Percentiles rank a stretch among this genome's conserved stretches.
phyloP scores from a whole-genome alignment of 1,140 invertebrate species.

The Mylabris phalerata region DNA sequence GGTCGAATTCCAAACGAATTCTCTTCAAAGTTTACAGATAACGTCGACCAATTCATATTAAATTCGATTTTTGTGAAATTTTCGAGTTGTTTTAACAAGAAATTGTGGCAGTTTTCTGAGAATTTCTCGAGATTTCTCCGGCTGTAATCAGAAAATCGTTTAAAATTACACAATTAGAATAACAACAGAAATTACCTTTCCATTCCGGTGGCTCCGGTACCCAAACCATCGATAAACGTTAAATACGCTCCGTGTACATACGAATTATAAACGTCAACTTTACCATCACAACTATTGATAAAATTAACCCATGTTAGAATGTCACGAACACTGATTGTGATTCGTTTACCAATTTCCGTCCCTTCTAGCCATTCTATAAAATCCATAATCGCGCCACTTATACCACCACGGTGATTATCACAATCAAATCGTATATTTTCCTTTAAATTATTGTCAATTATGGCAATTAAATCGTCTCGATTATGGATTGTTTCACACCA shows the following conservation, averaged over 20 bases:
- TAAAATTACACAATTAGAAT: background rate
- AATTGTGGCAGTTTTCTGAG: slow-evolving; percentile 45
- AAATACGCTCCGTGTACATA: slow-evolving; percentile 86
- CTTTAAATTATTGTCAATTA: slow-evolving; percentile 74
- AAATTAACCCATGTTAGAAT: slow-evolving; percentile 90
- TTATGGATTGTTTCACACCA: slow-evolving; percentile 81
- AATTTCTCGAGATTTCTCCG: slow-evolving; percentile 45
- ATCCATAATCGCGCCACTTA: slow-evolving; percentile 64
- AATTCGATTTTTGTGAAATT: background rate
- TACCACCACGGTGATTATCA: slow-evolving; percentile 33
- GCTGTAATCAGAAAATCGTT: slow-evolving; percentile 27
- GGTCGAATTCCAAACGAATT: slow-evolving; percentile 61
- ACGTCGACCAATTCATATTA: slow-evolving; percentile 26
- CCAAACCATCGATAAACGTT: slow-evolving; percentile 86
- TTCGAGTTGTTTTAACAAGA: slow-evolving; percentile 48
- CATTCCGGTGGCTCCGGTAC: slow-evolving; percentile 58
- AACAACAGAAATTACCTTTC: slow-evolving; percentile 44
- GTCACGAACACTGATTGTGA: slow-evolving; percentile 87
- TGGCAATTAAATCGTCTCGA: slow-evolving; percentile 64
- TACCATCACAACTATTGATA: slow-evolving; percentile 61
- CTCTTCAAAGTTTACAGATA: slow-evolving; percentile 22
- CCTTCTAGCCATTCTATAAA: slow-evolving; percentile 74
- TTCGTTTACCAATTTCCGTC: slow-evolving; percentile 66
- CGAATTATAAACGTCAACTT: slow-evolving; percentile 51
- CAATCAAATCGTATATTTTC: slow-evolving; percentile 47